Evolutionary conservation across 1,140 invertebrate genomes (phyloP), one percentile per base, ranked within the genome.

Genomic region (Penaeus indicus): DNA sequence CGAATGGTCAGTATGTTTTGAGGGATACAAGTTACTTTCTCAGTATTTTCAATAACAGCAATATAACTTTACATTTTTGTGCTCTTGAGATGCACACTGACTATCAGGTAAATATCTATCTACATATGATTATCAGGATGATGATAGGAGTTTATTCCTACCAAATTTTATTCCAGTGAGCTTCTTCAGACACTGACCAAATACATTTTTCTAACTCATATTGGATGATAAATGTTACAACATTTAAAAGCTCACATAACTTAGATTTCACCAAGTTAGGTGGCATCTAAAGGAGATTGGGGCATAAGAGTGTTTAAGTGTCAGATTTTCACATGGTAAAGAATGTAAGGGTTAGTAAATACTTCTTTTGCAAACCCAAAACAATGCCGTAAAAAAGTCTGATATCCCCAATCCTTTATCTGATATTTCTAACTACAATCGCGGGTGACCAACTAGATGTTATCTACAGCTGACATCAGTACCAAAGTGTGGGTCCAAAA

Each of bases 401-500:
- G 72, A 79, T 79, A 38, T 72, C 84, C 84, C 84, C 63, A 62
- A 63, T 86, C 84, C 84, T 86, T 86, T 77, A 64, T 86, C 72
- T 79, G 25, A 78, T 86, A 60, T 42, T 79, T 86, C 21, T 62
- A 79, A 32, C 47, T 79, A 69, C 72, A 62, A 78, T 86, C 69
- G 75, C 84, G 84, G 84, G 84, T 86, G 84, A 86, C 84, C 84
- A 86, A 86, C 84, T 86, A 86, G 84, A 86, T 78, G 62, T 86
- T 86, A 16, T 25, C 64, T 67, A 54, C 82, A 32, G 54, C 54
- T 47, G 32, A 62, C 54, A 60, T 47, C 64, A 38, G 54, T 42
- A 25, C 42, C 18, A 79, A 21, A 38, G 61, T 86, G 27, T 79
- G 54, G 84, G 75, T 86, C 84, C 47, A 47, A 79, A 78, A 79